These are phyloP conservation scores for Dendrolimus kikuchii DNA, from an alignment of 1,140 invertebrate species.

Conservation along the genomic window DNA sequence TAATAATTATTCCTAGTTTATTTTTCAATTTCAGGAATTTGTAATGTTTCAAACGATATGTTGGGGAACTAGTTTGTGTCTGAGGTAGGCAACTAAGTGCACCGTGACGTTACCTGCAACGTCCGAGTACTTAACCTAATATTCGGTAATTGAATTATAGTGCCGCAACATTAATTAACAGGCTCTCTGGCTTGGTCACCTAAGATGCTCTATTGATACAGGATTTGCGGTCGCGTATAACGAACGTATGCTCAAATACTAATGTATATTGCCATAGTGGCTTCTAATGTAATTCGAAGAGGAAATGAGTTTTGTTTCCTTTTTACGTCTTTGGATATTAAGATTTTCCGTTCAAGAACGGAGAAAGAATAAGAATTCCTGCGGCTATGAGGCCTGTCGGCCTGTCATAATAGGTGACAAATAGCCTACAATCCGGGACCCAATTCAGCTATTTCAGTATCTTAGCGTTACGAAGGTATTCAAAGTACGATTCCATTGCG, in stretches of 20 bases:
- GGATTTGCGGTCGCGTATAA: constrained; percentile 32
- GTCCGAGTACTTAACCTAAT: constrained; percentile 67
- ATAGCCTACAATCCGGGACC: no score
- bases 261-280: neutral
- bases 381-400: no score
- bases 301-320: neutral
- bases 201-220: constrained; percentile 46
- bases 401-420: no score
- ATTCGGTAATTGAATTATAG: constrained; percentile 59
- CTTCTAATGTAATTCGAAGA: neutral
- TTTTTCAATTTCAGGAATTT: no score
- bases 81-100: constrained; percentile 43
- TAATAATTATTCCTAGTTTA: no score
- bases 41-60: constrained; percentile 5
- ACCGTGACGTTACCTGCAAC: constrained; percentile 22
- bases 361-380: no score
- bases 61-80: constrained; percentile 59
- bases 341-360: no score
- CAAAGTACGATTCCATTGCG: no score
- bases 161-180: constrained; percentile 56
- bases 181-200: constrained; percentile 41
- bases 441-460: no score
- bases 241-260: constrained; percentile 10
- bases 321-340: no score
- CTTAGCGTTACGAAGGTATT: no score